Base-by-base conservation (phyloP, 2,113 vertebrate genomes). In the Turdus rufiventris region DNA sequence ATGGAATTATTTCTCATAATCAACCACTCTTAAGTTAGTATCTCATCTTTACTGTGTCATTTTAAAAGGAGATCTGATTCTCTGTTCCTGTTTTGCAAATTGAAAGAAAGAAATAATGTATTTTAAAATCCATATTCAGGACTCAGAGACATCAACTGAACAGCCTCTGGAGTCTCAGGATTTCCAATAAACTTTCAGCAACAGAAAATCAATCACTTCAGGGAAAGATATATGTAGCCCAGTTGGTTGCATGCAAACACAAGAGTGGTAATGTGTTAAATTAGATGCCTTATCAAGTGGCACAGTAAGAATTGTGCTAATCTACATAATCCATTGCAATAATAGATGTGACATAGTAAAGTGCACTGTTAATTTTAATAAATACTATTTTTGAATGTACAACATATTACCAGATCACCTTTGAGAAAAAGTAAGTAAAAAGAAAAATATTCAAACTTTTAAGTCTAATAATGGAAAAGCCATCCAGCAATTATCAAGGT, bases 151-250 rank as follows among this genome's bases (percentile, higher is more conserved):
- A 72, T 92, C 86, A 96, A 12, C 34, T 89, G 91, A 91, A 94
- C 36, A 86, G 42, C 68, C 74, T 95, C 66, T 91, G 54, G 82
- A 89, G 81, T 65, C 73, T 75, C 68, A 87, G 73, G 38, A 71
- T 90, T 96, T 95, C 79, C 77, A 94, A 96, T 96, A 95, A 96
- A 93, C 70, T 90, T 93, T 80, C 73, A 91, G 77, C 66, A 94
- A 87, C 73, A 92, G 72, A 93, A 95, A 95, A 93, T 94, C 94
- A 93, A 77, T 96, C 71, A 82, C 67, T 89, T 95, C 72, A 85
- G 71, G 84, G 78, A 84, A 91, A 94, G 61, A 56, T 68, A 53
- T 70, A 62, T 91, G 60, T 60, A 84, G 78, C 91, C 81, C 91
- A 91, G 36, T 50, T 47, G 62, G 65, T 33, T 93, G 40, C 67